Base-by-base conservation (phyloP, 2,113 vertebrate species). In the Clinocottus analis region DNA sequence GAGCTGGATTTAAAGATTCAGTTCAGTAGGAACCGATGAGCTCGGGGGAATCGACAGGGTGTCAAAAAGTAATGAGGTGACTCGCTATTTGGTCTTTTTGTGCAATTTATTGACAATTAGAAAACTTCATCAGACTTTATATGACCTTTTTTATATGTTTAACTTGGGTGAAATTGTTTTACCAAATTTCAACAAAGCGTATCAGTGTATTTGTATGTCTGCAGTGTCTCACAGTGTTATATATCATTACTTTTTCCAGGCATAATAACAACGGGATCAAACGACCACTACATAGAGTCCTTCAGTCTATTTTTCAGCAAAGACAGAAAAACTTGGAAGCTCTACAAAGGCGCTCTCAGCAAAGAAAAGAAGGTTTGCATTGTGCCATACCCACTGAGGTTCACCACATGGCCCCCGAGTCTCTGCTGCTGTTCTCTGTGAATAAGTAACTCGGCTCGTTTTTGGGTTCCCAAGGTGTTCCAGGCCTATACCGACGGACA, bases 251-350 rank as follows among this genome's bases (percentile, higher is more conserved):
- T 84, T 72, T 33, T 79, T 69, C 23, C 77, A 95, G 97, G 96
- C 37, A 93, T 97, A 63, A 77, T 95, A 81, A 96, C 96, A 0
- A 94, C 82, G 23, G 96, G 96, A 31, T 90, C 93, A n/a, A 63
- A 78, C 12, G 45, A 94, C 0, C 88, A 82, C 93, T 96, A 95
- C 1, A 90, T 95, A 23, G 90, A 81, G 0, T 93, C 95, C 73
- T 97, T 93, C 91, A 64, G 39, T 4, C 62, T 97, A 39, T 88
- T 84, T 81, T 96, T 85, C 87, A 97, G 96, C 88, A 96, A 94
- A 0, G 96, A 97, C 0, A 77, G 93, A 75, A 96, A 87, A 87
- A 95, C 89, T 35, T 97, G 96, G 96, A 96, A 91, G 85, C 79
- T 79, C 45, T 96, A 96, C 92, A 96, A 94, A 87, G 91, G 84